Base-by-base conservation (phyloP, 2,113 vertebrate species). In the Alaudala cheleensis region DNA sequence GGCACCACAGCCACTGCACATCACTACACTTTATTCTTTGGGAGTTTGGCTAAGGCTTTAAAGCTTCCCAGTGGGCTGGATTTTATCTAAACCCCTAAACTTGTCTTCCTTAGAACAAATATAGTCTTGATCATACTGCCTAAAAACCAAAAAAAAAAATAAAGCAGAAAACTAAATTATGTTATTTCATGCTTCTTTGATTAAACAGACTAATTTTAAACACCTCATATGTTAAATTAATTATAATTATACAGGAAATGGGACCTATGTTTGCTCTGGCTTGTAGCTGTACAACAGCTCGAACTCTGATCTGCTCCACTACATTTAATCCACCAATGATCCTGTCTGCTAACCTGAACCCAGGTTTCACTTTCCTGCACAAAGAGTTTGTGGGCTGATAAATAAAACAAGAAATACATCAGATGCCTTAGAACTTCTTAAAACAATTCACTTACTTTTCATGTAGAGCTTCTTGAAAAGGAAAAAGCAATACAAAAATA, bases 131-230 rank as follows among this genome's bases (percentile, higher is more conserved):
- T 71, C 37, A 67, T 14, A 22, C 31, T 86, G 86, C 20, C n/a
- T 81, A 79, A 90, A 94, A 79, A n/a, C 2, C 11, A 90, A 50
- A 47, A 51, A 81, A 61, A 67, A 56, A 37, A 26, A 56, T 25
- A 18, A 50, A 11, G 24, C 21, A 51, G 29, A 81, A 71, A 91
- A 57, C 5, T 69, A 73, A 82, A 82, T 64, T 2, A 76, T 54
- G 71, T 26, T 31, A 65, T 73, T 93, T 80, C 45, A 80, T 29
- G 34, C 47, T 77, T n/a, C 81, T 96, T 88, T 90, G 88, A 86
- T 94, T 94, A 95, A 93, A 85, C 42, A 80, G 45, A 64, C 58
- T 80, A 73, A 86, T 77, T 96, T 90, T 86, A 88, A 92, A 69
- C 21, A 83, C 6, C 14, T 84, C 6, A 0, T 85, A 62, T 5